phyloP scores from a whole-genome alignment of 2,888 invertebrate species.

The Cotesia congregata region DNA sequence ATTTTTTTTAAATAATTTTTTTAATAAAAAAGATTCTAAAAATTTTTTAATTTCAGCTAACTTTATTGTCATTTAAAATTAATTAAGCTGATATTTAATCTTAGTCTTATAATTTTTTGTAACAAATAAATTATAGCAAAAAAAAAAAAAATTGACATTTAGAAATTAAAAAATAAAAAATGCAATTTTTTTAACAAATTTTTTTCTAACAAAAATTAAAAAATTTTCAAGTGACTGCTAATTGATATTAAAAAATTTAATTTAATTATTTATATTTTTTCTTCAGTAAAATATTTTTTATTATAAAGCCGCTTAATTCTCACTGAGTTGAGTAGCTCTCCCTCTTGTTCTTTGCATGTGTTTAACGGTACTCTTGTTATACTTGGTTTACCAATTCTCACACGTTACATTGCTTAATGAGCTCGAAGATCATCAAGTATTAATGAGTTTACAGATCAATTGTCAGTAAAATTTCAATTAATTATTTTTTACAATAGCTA shows the following conservation, averaged over 20 bases:
- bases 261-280: neutral
- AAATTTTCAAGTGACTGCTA: too few species aligned
- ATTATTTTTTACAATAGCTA: neutral
- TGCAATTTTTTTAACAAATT: too few species aligned
- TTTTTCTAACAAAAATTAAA: too few species aligned
- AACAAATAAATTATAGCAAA: too few species aligned
- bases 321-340: neutral
- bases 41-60: too few species aligned
- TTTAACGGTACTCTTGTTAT: conserved; percentile 40
- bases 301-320: neutral
- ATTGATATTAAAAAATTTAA: neutral
- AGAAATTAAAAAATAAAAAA: too few species aligned
- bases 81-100: too few species aligned
- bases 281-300: neutral
- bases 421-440: neutral
- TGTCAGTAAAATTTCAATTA: neutral
- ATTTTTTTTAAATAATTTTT: too few species aligned
- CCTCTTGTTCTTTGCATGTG: conserved; percentile 24
- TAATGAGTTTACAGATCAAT: conserved; percentile 6
- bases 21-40: too few species aligned
- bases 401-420: conserved; percentile 27
- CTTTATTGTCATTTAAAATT: too few species aligned
- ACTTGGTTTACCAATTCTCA: conserved; percentile 40
- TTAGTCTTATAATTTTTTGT: too few species aligned
- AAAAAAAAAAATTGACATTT: too few species aligned